A percentile compares a stretch with the other conserved stretches of the same genome.
phyloP scores from a whole-genome alignment of 2,113 vertebrate genomes.

The Reinhardtius hippoglossoides region DNA sequence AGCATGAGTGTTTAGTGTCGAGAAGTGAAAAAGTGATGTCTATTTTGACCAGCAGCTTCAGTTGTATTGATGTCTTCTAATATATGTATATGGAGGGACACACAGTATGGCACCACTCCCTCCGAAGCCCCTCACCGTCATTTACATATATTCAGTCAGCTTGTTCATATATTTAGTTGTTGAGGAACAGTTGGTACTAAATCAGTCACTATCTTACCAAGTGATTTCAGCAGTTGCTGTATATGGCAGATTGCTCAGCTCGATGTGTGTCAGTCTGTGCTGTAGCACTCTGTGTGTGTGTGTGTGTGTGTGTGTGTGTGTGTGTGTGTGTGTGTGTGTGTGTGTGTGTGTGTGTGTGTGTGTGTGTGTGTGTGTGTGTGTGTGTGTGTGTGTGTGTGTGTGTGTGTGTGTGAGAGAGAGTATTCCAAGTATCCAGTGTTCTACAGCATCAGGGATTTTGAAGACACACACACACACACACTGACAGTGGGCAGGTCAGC shows the following conservation, averaged over 20 bases:
- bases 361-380: too few relatives aligned
- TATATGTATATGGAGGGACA: too few relatives aligned
- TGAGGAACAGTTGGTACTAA: neutral
- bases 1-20: too few relatives aligned
- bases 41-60: too few relatives aligned
- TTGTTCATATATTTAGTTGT: neutral
- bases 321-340: too few relatives aligned
- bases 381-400: neutral
- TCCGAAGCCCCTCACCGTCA: too few relatives aligned
- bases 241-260: neutral
- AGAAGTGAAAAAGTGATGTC: too few relatives aligned
- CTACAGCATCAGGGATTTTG: conserved; percentile 47
- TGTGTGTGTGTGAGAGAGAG: conserved; percentile 13
- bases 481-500: conserved; percentile 46
- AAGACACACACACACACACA: conserved; percentile 30
- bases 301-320: too few relatives aligned
- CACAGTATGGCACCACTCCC: too few relatives aligned
- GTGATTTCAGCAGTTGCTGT: neutral
- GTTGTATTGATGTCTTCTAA: too few relatives aligned
- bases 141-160: too few relatives aligned
- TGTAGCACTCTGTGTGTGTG: neutral
- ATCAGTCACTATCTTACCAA: neutral
- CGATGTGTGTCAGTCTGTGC: neutral
- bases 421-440: conserved; percentile 34
- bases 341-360: too few relatives aligned